These are phyloP conservation scores for Kryptolebias ocellatus DNA, from an alignment of 2,797 vertebrate species.

Conservation along the genomic window DNA sequence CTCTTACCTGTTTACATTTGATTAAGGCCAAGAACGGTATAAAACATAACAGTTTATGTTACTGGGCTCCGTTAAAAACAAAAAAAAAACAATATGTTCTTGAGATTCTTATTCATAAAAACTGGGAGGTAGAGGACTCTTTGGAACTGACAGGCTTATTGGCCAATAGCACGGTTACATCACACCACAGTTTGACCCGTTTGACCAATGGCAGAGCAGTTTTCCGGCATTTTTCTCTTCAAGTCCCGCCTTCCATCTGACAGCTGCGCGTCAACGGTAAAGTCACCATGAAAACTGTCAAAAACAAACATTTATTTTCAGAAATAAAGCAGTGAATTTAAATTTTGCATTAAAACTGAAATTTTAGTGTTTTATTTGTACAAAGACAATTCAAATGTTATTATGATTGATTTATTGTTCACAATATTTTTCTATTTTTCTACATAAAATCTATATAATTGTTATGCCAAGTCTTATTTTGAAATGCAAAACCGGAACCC, in stretches of 20 bases:
- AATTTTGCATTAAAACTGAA: fast-evolving
- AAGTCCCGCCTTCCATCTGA: slow-evolving; percentile 34
- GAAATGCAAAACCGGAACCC: slow-evolving; percentile 16
- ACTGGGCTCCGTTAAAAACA: too few relatives aligned
- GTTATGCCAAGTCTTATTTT: slow-evolving; percentile 17
- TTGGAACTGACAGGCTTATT: not conserved
- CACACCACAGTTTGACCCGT: slow-evolving; percentile 8
- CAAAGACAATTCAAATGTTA: not conserved
- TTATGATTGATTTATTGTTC: too few relatives aligned
- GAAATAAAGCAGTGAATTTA: not conserved
- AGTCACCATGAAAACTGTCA: not conserved
- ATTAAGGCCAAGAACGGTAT: too few relatives aligned
- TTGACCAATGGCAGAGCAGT: slow-evolving; percentile 53
- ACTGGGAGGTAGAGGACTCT: not conserved
- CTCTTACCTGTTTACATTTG: too few relatives aligned
- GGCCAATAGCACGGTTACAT: slow-evolving; percentile 56
- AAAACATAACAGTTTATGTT: too few relatives aligned
- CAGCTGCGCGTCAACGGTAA: not conserved
- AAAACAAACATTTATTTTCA: not conserved
- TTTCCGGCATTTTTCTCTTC: slow-evolving; percentile 19
- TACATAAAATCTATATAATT: not conserved
- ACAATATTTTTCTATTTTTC: too few relatives aligned
- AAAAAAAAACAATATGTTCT: not conserved
- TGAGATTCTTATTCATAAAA: not conserved
- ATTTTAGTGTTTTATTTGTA: not conserved